Evolutionary conservation across 1,140 invertebrate genomes (phyloP).

Genomic region (Drosophila persimilis): DNA sequence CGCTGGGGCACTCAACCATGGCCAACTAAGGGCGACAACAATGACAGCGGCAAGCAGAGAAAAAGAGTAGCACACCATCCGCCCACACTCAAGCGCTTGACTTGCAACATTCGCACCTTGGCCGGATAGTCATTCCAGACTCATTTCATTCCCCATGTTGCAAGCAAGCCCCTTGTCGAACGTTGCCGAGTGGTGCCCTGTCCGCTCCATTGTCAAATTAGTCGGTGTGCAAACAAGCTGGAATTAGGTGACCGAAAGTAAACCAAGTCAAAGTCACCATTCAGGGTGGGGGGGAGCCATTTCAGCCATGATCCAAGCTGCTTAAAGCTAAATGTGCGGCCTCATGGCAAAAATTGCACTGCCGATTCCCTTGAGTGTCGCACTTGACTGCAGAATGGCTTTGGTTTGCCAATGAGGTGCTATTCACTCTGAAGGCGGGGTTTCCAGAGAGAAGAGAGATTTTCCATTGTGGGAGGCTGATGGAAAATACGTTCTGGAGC

Average conservation of each 20-base stretch:
- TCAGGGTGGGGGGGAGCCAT: conserved; percentile 4
- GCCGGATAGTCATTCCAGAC: neutral
- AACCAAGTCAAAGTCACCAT: conserved; percentile 70
- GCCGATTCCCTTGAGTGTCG: conserved; percentile 11
- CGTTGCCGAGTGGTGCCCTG: neutral
- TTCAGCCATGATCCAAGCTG: conserved; percentile 33
- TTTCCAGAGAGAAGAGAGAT: neutral
- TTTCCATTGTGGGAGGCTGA: too few relatives aligned
- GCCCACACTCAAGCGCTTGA: conserved; percentile 22
- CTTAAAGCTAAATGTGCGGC: conserved; percentile 37
- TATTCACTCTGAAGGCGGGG: conserved; percentile 3
- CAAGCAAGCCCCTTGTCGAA: conserved; percentile 58
- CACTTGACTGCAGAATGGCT: conserved; percentile 22
- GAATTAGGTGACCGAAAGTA: conserved; percentile 74
- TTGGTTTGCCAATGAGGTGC: neutral
- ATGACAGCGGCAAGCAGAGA: conserved; percentile 45
- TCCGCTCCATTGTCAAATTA: conserved; percentile 68
- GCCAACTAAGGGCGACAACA: conserved; percentile 77
- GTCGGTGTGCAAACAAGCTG: conserved; percentile 61
- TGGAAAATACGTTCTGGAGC: too few relatives aligned
- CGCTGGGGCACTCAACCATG: conserved; percentile 55
- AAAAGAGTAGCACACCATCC: conserved; percentile 4
- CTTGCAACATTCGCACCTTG: conserved; percentile 71
- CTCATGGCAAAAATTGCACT: conserved; percentile 34
- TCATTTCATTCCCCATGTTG: conserved; percentile 48